A percentile compares a stretch with the other conserved stretches of the same genome.
These are phyloP conservation scores for Onychostoma macrolepis DNA, from an alignment of 2,113 vertebrate species.

Conservation along the genomic window DNA sequence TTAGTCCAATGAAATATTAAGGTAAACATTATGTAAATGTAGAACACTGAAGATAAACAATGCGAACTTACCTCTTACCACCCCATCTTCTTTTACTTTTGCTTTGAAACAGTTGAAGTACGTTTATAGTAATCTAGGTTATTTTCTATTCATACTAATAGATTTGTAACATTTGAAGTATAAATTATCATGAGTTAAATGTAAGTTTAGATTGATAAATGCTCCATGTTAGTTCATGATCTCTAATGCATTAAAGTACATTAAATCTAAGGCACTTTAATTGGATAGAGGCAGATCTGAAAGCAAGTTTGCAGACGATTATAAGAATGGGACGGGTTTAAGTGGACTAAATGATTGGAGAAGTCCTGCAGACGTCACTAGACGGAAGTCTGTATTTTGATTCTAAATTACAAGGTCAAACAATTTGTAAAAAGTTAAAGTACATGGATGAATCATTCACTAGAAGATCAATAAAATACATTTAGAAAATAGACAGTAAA, in stretches of 20 bases:
- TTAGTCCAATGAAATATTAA: not conserved
- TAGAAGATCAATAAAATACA: not conserved
- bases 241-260: not conserved
- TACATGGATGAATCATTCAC: too few species aligned
- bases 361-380: not conserved
- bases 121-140: not conserved
- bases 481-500: not conserved
- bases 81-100: not conserved
- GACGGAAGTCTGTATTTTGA: not conserved
- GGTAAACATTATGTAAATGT: slow-evolving; percentile 15
- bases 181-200: not conserved
- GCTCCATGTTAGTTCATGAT: not conserved
- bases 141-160: not conserved
- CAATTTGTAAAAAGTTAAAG: too few species aligned
- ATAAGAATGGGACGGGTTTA: not conserved
- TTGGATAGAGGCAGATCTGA: not conserved
- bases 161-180: not conserved
- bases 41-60: not conserved
- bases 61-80: not conserved
- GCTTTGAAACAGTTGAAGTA: not conserved
- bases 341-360: not conserved
- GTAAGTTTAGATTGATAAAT: not conserved
- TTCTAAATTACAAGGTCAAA: not conserved
- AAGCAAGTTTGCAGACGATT: not conserved
- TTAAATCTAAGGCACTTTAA: not conserved